Conservation (phyloP, 2,113 vertebrate genomes). For the Bolborhynchus lineola region DNA sequence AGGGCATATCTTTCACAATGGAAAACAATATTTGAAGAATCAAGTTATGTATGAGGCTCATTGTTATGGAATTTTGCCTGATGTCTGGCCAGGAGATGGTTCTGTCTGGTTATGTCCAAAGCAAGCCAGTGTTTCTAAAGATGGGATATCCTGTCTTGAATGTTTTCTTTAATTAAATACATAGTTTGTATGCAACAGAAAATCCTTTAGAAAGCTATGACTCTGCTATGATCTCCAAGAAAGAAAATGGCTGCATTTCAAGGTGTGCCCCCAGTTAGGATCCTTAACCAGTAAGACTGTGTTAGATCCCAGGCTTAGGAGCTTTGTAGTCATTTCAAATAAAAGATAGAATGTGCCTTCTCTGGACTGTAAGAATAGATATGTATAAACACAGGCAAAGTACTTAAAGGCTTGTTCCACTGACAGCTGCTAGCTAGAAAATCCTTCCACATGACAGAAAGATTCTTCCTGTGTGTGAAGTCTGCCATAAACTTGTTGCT, state of each 20-base stretch:
- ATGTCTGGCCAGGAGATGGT: conserved; percentile 48
- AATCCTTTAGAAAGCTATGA: not conserved
- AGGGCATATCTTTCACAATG: not conserved
- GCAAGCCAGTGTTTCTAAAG: not conserved
- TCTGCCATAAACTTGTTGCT: not conserved
- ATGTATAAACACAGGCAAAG: not conserved
- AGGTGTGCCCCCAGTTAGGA: not conserved
- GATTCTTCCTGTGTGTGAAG: not conserved
- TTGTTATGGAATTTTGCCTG: conserved; percentile 33
- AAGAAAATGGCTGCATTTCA: not conserved
- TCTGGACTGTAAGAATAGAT: not conserved
- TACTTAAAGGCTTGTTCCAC: not conserved
- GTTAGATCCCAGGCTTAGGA: not conserved
- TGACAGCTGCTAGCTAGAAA: not conserved
- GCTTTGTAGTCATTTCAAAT: not conserved
- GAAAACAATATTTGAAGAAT: conserved; percentile 20
- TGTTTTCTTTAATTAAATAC: not conserved
- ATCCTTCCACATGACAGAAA: not conserved
- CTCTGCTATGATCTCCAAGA: not conserved
- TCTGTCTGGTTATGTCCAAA: not conserved
- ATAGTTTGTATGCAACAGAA: not conserved
- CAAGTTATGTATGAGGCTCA: not conserved
- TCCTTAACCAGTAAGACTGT: not conserved
- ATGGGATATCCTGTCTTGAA: not conserved
- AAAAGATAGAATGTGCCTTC: not conserved